Base-by-base conservation (phyloP, 1,140 invertebrate genomes). In the Reticulitermes speratus region DNA sequence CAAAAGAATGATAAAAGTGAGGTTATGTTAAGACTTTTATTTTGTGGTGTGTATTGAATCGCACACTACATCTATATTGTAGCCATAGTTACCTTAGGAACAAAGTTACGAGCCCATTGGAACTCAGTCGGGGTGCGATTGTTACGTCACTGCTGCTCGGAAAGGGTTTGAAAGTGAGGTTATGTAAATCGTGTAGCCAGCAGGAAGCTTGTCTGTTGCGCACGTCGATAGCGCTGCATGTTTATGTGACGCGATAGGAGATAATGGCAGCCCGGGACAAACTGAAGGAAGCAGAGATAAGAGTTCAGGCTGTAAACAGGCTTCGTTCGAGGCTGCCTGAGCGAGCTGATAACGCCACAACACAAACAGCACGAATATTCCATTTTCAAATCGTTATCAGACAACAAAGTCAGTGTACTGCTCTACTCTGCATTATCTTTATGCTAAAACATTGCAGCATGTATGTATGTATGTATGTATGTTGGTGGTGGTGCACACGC, bases 301-400 rank as follows among this genome's bases (percentile, higher is more conserved):
- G 81, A 82, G 85, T 69, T 69, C 55, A 52, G 85, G 75, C 85
- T 86, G 85, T 86, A 83, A 82, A 86, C 85, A 83, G 85, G 65
- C 44, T 52, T 84, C 84, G 59, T 45, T 45, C 85, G 85, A 44
- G 55, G 81, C 32, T 81, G 85, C 85, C 81, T 38, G 52, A 52
- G 69, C 38, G 32, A 44, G 87, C 89, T 89, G 90, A 90, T 90
- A 89, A 89, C 87, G 86, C 87, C 88, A 87, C 75, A 69, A 30
- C 88, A 88, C 87, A 87, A 88, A 88, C 87, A 87, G 87, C 87
- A 87, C 88, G 87, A 86, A 86, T 86, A 86, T 86, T 86, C 85
- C 85, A 86, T 86, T 86, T 86, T 86, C 85, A 86, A 86, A 86
- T 86, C 85, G 85, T 69, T 86, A 86, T 86, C 85, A 83, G 85